Percentiles rank a stretch among this genome's conserved stretches.
Conservation (phyloP, 2,113 vertebrate species). For the Crotalus tigris region DNA sequence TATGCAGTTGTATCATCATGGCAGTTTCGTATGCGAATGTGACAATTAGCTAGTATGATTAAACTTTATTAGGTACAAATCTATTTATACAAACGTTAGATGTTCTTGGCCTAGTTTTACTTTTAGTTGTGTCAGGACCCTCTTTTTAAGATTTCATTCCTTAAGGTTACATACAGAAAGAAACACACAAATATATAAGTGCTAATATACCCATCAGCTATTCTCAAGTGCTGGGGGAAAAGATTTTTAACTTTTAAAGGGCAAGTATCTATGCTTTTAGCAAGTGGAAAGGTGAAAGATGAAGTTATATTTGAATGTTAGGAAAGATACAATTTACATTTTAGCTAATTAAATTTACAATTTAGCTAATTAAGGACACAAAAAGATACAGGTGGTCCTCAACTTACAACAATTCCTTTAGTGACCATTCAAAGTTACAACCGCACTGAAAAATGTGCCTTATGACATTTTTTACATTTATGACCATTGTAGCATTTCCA, state of each 20-base stretch:
- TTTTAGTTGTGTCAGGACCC: not conserved
- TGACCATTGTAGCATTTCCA: not conserved
- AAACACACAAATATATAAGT: not conserved
- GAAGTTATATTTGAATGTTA: not conserved
- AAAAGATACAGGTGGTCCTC: not conserved
- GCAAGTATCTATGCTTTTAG: not conserved
- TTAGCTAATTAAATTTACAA: not conserved
- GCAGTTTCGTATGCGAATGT: not conserved
- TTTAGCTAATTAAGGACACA: not conserved
- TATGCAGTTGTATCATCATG: not conserved
- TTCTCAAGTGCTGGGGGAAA: not conserved
- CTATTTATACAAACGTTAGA: conserved; percentile 1
- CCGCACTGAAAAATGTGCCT: not conserved
- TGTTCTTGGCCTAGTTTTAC: not conserved
- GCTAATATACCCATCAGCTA: not conserved
- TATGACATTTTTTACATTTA: not conserved
- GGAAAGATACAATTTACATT: not conserved
- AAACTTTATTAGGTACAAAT: conserved; percentile 4
- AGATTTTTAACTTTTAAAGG: not conserved
- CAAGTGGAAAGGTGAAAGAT: not conserved
- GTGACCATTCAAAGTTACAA: not conserved
- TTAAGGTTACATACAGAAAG: not conserved
- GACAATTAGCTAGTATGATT: not conserved
- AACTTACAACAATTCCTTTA: not conserved
- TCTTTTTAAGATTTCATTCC: not conserved